A percentile compares a stretch with the other conserved stretches of the same genome.
Evolutionary conservation across 2,797 vertebrate genomes (phyloP).

Genomic region (Hemitrygon akajei): DNA sequence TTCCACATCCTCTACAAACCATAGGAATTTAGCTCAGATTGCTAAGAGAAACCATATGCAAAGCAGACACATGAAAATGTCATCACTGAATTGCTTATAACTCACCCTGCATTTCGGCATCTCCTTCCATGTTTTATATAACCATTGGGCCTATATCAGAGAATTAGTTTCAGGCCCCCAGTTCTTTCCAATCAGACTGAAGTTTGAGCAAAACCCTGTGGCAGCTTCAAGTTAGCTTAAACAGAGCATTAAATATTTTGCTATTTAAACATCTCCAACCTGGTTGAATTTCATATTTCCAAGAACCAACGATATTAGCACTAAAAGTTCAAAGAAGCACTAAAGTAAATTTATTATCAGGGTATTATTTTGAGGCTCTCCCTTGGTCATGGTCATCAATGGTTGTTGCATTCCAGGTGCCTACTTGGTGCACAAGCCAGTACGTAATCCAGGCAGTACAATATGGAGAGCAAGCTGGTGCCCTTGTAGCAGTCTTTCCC

Average conservation of each 20-base stretch:
- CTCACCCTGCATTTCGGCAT: background rate
- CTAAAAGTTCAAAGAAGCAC: background rate
- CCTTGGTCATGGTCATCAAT: too few species aligned
- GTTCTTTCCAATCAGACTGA: background rate
- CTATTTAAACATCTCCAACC: background rate
- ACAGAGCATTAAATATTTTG: background rate
- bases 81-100: background rate
- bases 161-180: background rate
- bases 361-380: too few species aligned
- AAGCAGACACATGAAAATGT: constrained; percentile 17
- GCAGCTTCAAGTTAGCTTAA: background rate
- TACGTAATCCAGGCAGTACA: too few species aligned
- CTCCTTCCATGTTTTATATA: background rate
- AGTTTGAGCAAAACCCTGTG: background rate
- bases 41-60: constrained; percentile 28
- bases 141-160: background rate
- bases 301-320: background rate
- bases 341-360: too few species aligned
- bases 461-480: too few species aligned
- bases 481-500: too few species aligned
- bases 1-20: constrained; percentile 19
- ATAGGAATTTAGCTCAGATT: background rate
- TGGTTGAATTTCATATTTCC: background rate
- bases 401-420: too few species aligned
- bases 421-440: too few species aligned